Evolutionary conservation across 2,888 invertebrate species (phyloP).

Genomic region (Cylindroiulus punctatus): DNA sequence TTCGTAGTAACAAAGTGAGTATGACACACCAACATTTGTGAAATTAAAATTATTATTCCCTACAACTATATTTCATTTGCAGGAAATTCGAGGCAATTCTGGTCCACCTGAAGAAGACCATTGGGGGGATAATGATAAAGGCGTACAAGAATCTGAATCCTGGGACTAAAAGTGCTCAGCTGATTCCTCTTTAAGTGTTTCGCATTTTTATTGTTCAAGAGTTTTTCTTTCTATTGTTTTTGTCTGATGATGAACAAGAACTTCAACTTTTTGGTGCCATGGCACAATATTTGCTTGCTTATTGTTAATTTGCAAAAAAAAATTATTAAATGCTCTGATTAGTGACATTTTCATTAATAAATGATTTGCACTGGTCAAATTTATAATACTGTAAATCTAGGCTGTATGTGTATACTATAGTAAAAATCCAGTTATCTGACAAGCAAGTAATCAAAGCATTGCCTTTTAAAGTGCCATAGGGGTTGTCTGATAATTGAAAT

Average conservation of each 20-base stretch:
- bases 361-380: neutral
- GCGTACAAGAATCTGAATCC: neutral
- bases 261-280: neutral
- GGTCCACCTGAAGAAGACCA: neutral
- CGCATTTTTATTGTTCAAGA: neutral
- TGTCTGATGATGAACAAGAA: neutral
- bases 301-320: neutral
- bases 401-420: too few relatives aligned
- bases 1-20: conserved; percentile 39
- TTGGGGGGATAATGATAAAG: conserved; percentile 13
- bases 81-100: conserved; percentile 26
- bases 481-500: too few relatives aligned
- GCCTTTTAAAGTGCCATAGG: too few relatives aligned
- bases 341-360: too few relatives aligned
- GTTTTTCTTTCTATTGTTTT: neutral
- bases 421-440: too few relatives aligned
- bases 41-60: neutral
- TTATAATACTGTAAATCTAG: too few relatives aligned
- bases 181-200: neutral
- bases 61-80: neutral
- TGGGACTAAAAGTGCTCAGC: neutral
- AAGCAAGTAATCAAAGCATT: too few relatives aligned
- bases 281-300: neutral
- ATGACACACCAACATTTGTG: neutral
- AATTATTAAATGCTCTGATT: neutral